phyloP scores from a whole-genome alignment of 2,113 vertebrate genomes.

The Sorex fumeus region DNA sequence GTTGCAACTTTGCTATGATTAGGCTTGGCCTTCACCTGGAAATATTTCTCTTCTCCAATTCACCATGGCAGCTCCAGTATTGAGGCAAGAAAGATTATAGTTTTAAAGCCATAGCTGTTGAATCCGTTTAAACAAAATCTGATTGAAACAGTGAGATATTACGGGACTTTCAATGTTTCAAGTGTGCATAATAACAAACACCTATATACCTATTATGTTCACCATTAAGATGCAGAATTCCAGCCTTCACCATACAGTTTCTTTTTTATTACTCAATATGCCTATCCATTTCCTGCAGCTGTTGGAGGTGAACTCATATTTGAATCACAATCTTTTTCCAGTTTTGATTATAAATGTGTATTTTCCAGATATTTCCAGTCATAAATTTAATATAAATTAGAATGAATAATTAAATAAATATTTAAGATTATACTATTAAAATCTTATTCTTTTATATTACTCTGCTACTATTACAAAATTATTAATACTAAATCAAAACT shows the following conservation, averaged over 20 bases:
- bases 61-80: background rate
- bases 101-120: background rate
- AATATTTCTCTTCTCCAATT: background rate
- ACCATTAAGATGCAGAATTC: background rate
- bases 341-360: background rate
- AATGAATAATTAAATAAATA: background rate
- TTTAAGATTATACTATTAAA: background rate
- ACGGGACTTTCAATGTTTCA: background rate
- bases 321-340: background rate
- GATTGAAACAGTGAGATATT: background rate
- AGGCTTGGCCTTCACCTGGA: background rate
- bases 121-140: background rate
- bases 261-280: background rate
- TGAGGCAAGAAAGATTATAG: background rate
- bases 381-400: background rate
- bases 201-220: background rate
- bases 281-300: background rate
- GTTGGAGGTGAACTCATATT: rapidly evolving
- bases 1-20: background rate
- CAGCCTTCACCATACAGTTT: background rate
- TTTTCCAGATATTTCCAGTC: background rate
- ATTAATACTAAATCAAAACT: background rate
- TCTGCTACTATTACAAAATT: background rate
- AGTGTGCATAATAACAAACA: background rate
- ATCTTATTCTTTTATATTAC: too few relatives aligned